Conservation (phyloP, 2,797 vertebrate species). For the Onychomys arenicola region DNA sequence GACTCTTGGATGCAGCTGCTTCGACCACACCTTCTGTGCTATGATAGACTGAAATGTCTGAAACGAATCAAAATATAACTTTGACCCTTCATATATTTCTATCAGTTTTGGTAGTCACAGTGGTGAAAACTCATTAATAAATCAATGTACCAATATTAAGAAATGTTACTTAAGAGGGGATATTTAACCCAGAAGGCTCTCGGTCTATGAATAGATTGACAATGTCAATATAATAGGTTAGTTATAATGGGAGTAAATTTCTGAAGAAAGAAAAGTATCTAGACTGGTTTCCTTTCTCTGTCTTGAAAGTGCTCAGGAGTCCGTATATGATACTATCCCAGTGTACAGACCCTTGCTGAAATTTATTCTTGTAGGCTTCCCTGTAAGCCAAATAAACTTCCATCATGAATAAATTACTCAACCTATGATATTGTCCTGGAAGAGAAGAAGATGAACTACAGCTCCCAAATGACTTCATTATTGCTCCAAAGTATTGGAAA, state of each 20-base stretch:
- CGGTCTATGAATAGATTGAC: background rate
- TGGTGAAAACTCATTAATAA: background rate
- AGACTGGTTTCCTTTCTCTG: background rate
- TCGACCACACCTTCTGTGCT: accelerated
- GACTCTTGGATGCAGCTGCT: background rate
- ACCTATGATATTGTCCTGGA: background rate
- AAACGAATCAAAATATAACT: background rate
- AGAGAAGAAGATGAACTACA: background rate
- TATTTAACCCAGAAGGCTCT: background rate
- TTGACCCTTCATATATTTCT: background rate
- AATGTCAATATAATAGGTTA: background rate
- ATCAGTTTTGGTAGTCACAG: background rate
- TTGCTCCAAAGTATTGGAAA: background rate
- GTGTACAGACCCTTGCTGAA: background rate
- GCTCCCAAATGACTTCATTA: background rate
- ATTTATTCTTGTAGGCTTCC: background rate
- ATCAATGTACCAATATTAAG: background rate
- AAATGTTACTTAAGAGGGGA: background rate
- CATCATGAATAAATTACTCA: background rate
- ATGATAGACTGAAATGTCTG: background rate
- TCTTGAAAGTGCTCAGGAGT: background rate
- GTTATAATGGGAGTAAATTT: background rate
- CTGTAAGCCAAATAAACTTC: background rate
- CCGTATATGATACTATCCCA: background rate
- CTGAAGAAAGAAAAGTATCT: background rate